Evolutionary conservation across 2,888 invertebrate genomes (phyloP).

Genomic region (Phaedon cochleariae): DNA sequence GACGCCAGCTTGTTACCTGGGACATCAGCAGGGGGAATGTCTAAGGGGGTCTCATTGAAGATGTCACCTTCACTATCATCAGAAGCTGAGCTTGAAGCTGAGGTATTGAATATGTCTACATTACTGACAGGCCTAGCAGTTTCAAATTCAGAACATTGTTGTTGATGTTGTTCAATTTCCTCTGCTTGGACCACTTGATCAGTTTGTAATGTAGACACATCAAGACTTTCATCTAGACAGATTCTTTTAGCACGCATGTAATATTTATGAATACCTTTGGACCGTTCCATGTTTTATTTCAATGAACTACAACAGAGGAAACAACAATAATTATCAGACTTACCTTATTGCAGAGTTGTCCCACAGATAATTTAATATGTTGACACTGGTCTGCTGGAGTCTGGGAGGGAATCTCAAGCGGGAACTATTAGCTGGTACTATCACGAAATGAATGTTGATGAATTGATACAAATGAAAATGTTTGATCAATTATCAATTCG

Average conservation of each 20-base stretch:
- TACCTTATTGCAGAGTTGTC: too few species aligned
- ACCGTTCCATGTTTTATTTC: background rate
- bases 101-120: background rate
- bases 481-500: too few species aligned
- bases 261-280: conserved; percentile 11
- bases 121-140: background rate
- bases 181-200: background rate
- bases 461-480: too few species aligned
- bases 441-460: too few species aligned
- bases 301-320: too few species aligned
- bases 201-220: background rate
- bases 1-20: too few species aligned
- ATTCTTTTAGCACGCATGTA: conserved; percentile 13
- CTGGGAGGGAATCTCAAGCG: too few species aligned
- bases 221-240: conserved; percentile 4
- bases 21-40: background rate
- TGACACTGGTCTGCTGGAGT: too few species aligned
- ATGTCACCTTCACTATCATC: conserved; percentile 2
- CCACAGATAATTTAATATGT: too few species aligned
- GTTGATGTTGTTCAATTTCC: background rate
- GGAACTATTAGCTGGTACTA: too few species aligned
- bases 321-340: too few species aligned
- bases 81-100: conserved; percentile 8
- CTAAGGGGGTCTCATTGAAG: background rate
- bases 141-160: conserved; percentile 2